Base-by-base conservation (phyloP, 1,140 invertebrate species). In the Agrilus planipennis region DNA sequence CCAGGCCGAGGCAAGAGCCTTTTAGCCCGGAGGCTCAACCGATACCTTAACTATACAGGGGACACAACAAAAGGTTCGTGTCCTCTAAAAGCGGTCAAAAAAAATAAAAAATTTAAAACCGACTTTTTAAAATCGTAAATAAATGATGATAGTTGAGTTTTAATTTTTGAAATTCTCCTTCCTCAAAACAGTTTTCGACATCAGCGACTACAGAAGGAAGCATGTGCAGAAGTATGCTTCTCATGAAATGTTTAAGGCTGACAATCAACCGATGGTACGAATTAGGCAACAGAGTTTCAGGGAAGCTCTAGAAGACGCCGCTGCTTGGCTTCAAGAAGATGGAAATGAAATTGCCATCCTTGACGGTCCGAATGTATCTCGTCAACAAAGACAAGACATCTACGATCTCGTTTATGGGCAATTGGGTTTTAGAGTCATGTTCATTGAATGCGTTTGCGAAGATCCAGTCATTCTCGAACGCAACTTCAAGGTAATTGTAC, bases 1-100 rank as follows among this genome's bases (percentile, higher is more conserved):
- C 91, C 92, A 6, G 91, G 89, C 2, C 69, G 86, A 17, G 87
- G 84, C 32, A 96, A 95, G 67, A 93, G 88, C 17, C 84, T 90
- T 57, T 77, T 94, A 41, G 84, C 87, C 1, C 84, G 88, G 51
- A 86, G 88, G 49, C 71, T 94, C n/a, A 73, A 79, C 29, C 69
- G 88, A 30, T 88, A 91, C 52, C 73, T 93, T 17, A 89, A 88
- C 57, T 93, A 88, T 84, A 89, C 84, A 54, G 85, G 87, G 11
- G 80, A 89, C 47, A 75, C 75, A 46, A 83, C 86, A 18, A 88
- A 83, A 82, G 84, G 86, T 89, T 10, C 6, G 7, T 27, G 12
- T 27, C 23, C 23, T 7, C 7, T 12, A 12, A 12, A 9, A 27
- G 23, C 23, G 23, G 7, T 7, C 7, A 27, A 27, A 7, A 27